Conservation (phyloP, 2,113 vertebrate species). For the Tragelaphus imberbis region DNA sequence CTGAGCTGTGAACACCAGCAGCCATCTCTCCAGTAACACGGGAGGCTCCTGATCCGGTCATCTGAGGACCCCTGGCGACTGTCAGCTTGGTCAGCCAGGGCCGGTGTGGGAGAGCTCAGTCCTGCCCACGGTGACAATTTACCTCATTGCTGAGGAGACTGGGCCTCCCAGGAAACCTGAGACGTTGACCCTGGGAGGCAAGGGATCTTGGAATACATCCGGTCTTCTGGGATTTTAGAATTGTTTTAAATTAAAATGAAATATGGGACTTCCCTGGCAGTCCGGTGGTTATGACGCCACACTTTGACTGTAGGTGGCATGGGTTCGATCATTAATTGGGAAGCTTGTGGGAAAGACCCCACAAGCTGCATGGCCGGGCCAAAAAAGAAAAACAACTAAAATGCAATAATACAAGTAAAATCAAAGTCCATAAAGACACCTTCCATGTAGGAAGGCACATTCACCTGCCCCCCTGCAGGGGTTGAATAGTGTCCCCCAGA, state of each 20-base stretch:
- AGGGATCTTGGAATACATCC: not conserved
- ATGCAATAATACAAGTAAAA: not conserved
- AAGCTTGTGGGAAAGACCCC: not conserved
- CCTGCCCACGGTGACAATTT: not conserved
- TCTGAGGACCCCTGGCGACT: not conserved
- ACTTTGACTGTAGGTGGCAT: not conserved
- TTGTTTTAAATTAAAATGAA: not conserved
- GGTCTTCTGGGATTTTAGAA: not conserved
- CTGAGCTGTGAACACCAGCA: not conserved
- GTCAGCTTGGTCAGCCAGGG: not conserved
- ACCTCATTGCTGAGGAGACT: not conserved
- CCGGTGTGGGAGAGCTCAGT: not conserved
- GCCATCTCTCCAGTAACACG: fast-evolving
- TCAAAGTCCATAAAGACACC: not conserved
- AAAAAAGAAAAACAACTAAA: not conserved
- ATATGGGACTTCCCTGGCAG: not conserved
- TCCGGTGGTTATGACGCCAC: not conserved
- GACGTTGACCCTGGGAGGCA: not conserved
- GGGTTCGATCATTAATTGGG: not conserved
- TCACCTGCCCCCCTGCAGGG: not conserved
- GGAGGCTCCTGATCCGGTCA: not conserved
- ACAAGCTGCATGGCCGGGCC: not conserved
- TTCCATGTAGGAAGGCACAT: no score
- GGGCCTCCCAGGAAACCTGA: not conserved
- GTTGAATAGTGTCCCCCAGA: no score